phyloP scores from a whole-genome alignment of 2,888 invertebrate genomes.

The Auanema freiburgensis region DNA sequence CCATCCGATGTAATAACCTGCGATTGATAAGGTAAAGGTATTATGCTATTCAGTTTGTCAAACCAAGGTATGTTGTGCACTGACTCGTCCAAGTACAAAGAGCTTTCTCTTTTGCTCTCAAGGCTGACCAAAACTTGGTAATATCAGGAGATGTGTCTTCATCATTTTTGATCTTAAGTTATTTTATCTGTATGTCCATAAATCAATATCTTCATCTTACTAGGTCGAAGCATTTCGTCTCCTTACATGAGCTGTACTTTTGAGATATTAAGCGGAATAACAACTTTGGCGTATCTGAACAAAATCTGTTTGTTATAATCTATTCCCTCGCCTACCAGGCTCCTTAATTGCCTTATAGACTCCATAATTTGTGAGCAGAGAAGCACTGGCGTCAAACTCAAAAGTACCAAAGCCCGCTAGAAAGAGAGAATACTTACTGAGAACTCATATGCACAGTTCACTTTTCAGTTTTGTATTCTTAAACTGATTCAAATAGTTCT shows the following conservation, averaged over 20 bases:
- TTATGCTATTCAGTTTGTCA: neutral
- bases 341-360: conserved; percentile 4
- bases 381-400: conserved; percentile 13
- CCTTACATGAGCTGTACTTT: neutral
- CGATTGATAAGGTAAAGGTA: conserved; percentile 21
- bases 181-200: neutral
- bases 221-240: conserved; percentile 7
- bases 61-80: conserved; percentile 7
- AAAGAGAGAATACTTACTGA: neutral
- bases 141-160: neutral
- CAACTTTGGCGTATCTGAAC: neutral
- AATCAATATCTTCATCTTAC: neutral
- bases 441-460: neutral
- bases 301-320: neutral
- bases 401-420: conserved; percentile 13
- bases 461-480: conserved; percentile 8
- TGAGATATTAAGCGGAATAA: neutral
- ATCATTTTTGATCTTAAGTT: neutral
- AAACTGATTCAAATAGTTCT: conserved; percentile 8
- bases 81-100: conserved; percentile 11
- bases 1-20: neutral
- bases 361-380: conserved; percentile 11
- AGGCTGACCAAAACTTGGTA: neutral
- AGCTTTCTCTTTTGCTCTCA: neutral
- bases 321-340: conserved; percentile 1